Evolutionary conservation across 2,888 invertebrate genomes (phyloP).

Genomic region (Arrhopalites spinosus): DNA sequence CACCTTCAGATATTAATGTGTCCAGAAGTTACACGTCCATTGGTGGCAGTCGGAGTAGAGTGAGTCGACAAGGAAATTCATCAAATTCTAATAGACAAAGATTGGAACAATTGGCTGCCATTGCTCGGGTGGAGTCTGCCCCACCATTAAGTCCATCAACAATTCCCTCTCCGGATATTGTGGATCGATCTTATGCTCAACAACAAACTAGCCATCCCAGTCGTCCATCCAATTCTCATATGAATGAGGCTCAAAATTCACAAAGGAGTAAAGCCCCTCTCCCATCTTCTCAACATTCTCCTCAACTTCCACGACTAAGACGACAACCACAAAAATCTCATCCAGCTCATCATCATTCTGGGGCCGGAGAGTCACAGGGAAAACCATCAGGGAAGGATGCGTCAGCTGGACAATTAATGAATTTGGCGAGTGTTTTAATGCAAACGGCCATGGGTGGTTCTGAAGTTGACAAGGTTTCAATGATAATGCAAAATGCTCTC

Average conservation of each 20-base stretch:
- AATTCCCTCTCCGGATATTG: constrained; percentile 25
- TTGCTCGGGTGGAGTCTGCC: constrained; percentile 32
- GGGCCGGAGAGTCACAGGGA: background rate
- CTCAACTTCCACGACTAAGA: constrained; percentile 3
- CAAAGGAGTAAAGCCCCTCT: background rate
- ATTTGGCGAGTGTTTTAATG: constrained; percentile 50
- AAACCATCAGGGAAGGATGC: constrained; percentile 26
- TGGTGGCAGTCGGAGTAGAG: constrained; percentile 22
- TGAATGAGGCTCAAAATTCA: background rate
- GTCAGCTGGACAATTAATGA: constrained; percentile 41
- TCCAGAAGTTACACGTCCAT: constrained; percentile 45
- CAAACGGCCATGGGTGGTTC: constrained; percentile 49
- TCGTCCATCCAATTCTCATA: background rate
- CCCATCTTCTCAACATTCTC: background rate
- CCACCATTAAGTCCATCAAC: constrained; percentile 13
- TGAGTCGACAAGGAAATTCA: constrained; percentile 36
- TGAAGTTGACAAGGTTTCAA: constrained; percentile 51
- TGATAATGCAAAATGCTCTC: constrained; percentile 51
- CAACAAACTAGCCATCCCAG: background rate
- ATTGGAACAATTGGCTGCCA: constrained; percentile 25
- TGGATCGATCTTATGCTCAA: background rate
- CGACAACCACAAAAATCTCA: constrained; percentile 15
- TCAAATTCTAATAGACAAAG: constrained; percentile 22
- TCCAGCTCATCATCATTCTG: background rate
- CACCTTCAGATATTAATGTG: constrained; percentile 40